phyloP scores from a whole-genome alignment of 53 echinoderm and acorn worm genomes.

The Echinometra lucunter region DNA sequence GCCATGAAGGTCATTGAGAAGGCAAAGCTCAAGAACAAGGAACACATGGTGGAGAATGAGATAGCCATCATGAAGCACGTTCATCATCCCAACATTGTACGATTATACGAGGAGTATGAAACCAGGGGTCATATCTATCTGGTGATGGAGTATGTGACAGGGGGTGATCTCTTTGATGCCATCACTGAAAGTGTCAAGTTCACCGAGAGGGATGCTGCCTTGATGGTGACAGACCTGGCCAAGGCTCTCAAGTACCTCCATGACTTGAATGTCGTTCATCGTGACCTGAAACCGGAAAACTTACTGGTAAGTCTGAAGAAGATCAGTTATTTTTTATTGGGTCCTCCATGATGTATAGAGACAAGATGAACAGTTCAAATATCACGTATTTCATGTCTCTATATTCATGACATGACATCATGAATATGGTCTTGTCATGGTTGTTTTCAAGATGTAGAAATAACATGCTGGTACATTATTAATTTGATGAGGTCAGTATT shows the following conservation, averaged over 20 bases:
- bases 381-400: too few species aligned
- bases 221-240: constrained; percentile 90
- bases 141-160: constrained; percentile 92
- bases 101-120: constrained; percentile 93
- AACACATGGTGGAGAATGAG: constrained; percentile 98
- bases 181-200: constrained; percentile 99
- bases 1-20: constrained; percentile 98
- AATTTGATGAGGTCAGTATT: too few species aligned
- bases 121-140: constrained; percentile 91
- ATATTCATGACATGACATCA: too few species aligned
- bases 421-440: too few species aligned
- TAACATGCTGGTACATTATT: too few species aligned
- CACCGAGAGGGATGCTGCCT: constrained; percentile 92
- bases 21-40: constrained; percentile 90
- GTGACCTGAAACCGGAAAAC: constrained; percentile 98
- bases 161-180: constrained; percentile 97
- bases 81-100: constrained; percentile 91
- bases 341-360: background rate
- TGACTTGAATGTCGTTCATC: constrained; percentile 88
- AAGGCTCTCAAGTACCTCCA: constrained; percentile 91
- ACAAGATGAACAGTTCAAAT: background rate
- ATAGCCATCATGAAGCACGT: constrained; percentile 96
- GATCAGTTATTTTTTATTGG: background rate
- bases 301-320: constrained; percentile 82
- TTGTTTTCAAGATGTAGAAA: too few species aligned